A percentile compares a stretch with the other conserved stretches of the same genome.
Conservation (phyloP, 1,140 invertebrate species). For the Medauroidea extradentata region DNA sequence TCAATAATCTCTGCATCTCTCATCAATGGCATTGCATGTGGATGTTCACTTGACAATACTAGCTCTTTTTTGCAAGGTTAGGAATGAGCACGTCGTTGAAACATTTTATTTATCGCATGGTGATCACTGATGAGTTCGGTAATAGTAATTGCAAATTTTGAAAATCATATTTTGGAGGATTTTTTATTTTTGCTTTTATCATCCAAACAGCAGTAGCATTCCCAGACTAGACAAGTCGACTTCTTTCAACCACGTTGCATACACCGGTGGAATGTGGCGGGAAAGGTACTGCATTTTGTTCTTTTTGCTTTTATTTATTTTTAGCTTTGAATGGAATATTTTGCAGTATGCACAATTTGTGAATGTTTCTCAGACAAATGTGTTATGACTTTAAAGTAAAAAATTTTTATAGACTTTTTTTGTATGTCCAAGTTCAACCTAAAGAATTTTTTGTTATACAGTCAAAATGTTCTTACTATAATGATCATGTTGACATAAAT, state of each 20-base stretch:
- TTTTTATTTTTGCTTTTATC: slow-evolving; percentile 2
- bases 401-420: no score
- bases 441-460: no score
- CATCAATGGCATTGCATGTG: no score
- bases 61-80: slow-evolving; percentile 27
- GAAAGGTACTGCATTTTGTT: slow-evolving; percentile 47
- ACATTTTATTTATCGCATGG: no score
- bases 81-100: slow-evolving; percentile 5
- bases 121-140: no score
- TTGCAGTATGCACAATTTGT: no score
- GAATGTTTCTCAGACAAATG: no score
- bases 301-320: background rate
- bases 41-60: background rate
- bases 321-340: background rate
- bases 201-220: slow-evolving; percentile 10
- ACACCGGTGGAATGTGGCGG: slow-evolving; percentile 54
- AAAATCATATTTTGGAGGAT: background rate
- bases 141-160: background rate
- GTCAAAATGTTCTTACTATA: no score
- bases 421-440: no score
- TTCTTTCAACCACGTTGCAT: slow-evolving; percentile 45
- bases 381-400: no score
- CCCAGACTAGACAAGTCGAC: slow-evolving; percentile 34
- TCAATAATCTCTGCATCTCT: background rate
- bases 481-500: no score